These are phyloP conservation scores for Pseudomyrmex flavicornis DNA, from an alignment of 1,140 invertebrate species.

Conservation along the genomic window DNA sequence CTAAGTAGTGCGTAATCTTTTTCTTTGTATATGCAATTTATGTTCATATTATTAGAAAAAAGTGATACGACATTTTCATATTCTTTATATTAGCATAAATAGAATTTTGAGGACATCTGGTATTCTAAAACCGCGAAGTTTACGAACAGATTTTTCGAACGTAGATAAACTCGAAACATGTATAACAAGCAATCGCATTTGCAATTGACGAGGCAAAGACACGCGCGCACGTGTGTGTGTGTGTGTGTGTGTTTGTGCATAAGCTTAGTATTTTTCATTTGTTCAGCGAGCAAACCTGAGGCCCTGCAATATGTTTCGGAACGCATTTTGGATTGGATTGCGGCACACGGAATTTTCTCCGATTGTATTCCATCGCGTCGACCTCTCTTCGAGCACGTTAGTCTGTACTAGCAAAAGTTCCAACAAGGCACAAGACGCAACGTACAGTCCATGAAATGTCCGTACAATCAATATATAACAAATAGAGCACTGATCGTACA, in stretches of 20 bases:
- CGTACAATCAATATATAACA: constrained; percentile 77
- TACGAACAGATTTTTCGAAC: neutral
- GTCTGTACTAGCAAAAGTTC: constrained; percentile 61
- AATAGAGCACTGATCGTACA: constrained; percentile 38
- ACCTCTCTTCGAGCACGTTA: neutral
- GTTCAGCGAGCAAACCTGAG: constrained; percentile 35
- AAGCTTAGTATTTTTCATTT: constrained; percentile 30
- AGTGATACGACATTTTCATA: too few species aligned
- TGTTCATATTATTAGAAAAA: too few species aligned
- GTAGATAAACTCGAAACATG: neutral
- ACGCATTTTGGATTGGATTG: constrained; percentile 33
- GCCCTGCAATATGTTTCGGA: constrained; percentile 41
- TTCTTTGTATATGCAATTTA: too few species aligned
- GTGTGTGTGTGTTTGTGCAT: neutral
- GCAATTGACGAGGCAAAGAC: constrained; percentile 34
- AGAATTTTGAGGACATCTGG: too few species aligned
- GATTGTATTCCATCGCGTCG: constrained; percentile 3
- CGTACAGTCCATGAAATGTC: constrained; percentile 78
- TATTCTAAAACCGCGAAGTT: too few species aligned
- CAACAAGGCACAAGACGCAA: constrained; percentile 73
- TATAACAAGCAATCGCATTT: neutral
- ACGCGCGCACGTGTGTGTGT: neutral
- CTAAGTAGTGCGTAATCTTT: too few species aligned
- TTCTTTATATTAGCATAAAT: too few species aligned
- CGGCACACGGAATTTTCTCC: neutral